A percentile compares a stretch with the other conserved stretches of the same genome.
Evolutionary conservation across 2,797 vertebrate genomes (phyloP).

Genomic region (Crax fasciolata): DNA sequence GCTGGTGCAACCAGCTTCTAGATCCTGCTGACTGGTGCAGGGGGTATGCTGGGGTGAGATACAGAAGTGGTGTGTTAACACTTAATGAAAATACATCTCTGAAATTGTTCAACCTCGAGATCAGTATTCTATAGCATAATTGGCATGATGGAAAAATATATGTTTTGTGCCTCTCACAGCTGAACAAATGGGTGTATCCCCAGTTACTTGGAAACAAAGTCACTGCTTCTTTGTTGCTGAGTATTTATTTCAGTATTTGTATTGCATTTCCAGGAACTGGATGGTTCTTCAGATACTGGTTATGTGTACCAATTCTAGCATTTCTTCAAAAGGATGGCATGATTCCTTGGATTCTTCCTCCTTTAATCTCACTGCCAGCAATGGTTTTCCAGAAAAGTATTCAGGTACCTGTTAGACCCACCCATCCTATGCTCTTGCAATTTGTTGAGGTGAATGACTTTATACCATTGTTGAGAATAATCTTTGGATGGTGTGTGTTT

Average conservation of each 20-base stretch:
- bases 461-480: neutral
- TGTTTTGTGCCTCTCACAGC: fast-evolving
- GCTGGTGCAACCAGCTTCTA: neutral
- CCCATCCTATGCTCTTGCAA: neutral
- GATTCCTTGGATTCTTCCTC: neutral
- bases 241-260: neutral
- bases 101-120: neutral
- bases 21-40: neutral
- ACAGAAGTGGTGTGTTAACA: neutral
- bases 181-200: neutral
- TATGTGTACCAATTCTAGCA: neutral
- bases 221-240: neutral
- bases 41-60: fast-evolving
- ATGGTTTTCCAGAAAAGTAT: neutral
- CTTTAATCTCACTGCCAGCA: neutral
- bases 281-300: neutral
- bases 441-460: neutral
- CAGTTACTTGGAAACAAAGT: neutral
- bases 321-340: neutral
- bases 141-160: neutral
- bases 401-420: neutral
- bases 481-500: neutral
- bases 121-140: neutral
- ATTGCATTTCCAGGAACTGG: neutral
- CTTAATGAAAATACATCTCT: neutral